phyloP scores from a whole-genome alignment of 1,140 invertebrate species.

The Aphaenogaster ashmeadi region DNA sequence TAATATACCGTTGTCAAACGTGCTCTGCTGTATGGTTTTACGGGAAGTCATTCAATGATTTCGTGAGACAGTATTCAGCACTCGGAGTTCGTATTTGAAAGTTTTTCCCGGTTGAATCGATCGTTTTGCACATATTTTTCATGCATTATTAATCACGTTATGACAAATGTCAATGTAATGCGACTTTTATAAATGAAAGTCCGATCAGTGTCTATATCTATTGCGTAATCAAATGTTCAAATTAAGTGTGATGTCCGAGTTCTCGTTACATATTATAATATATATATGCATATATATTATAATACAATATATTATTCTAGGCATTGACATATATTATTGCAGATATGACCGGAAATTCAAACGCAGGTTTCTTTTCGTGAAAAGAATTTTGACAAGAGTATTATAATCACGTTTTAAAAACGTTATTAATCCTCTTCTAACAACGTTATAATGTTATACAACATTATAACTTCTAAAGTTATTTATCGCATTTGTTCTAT shows the following conservation, averaged over 20 bases:
- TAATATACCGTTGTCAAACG: not conserved
- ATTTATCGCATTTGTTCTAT: not conserved
- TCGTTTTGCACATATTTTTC: conserved; percentile 5
- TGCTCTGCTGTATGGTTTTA: not conserved
- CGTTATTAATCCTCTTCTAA: not conserved
- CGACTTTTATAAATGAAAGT: conserved; percentile 8
- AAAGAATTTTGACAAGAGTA: not conserved
- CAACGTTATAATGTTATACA: not conserved
- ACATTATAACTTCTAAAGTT: conserved; percentile 1
- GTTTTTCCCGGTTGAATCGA: conserved; percentile 7
- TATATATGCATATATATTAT: not conserved
- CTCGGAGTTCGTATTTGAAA: conserved; percentile 19
- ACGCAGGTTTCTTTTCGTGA: not conserved
- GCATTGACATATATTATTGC: not conserved
- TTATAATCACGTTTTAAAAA: conserved; percentile 7
- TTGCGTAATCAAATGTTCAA: conserved; percentile 16
- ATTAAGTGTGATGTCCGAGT: not conserved
- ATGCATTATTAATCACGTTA: conserved; percentile 16
- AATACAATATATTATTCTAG: conserved; percentile 15
- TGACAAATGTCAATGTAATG: not conserved
- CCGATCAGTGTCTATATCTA: not conserved
- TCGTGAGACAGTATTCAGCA: not conserved
- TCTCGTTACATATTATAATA: not conserved
- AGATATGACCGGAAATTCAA: not conserved
- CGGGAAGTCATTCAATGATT: not conserved